Conservation (phyloP, 2,888 invertebrate genomes). For the Tridacna gigas region DNA sequence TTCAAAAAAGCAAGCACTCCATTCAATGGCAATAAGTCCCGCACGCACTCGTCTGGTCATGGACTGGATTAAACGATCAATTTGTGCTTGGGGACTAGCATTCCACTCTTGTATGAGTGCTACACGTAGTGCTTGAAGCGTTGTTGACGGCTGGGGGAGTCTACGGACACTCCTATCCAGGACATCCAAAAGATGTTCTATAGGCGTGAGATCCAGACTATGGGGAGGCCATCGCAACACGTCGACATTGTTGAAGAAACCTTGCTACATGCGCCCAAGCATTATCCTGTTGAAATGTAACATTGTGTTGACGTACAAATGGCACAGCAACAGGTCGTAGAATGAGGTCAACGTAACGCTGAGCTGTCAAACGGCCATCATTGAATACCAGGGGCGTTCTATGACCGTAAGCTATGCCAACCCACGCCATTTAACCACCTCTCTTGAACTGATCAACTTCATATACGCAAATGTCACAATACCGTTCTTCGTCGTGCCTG, state of each 20-base stretch:
- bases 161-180: neutral
- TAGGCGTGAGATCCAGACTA: neutral
- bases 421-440: neutral
- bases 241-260: neutral
- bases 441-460: neutral
- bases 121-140: neutral
- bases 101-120: neutral
- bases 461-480: neutral
- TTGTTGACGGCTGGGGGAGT: neutral
- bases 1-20: neutral
- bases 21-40: neutral
- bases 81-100: neutral
- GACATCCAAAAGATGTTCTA: constrained; percentile 1
- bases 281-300: neutral
- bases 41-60: neutral
- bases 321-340: neutral
- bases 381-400: neutral
- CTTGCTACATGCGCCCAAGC: neutral
- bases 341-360: neutral
- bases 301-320: neutral
- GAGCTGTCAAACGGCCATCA: neutral
- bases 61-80: neutral
- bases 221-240: neutral
- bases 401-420: neutral
- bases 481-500: neutral